phyloP scores from a whole-genome alignment of 1,140 invertebrate genomes.

The Megathymus violae region DNA sequence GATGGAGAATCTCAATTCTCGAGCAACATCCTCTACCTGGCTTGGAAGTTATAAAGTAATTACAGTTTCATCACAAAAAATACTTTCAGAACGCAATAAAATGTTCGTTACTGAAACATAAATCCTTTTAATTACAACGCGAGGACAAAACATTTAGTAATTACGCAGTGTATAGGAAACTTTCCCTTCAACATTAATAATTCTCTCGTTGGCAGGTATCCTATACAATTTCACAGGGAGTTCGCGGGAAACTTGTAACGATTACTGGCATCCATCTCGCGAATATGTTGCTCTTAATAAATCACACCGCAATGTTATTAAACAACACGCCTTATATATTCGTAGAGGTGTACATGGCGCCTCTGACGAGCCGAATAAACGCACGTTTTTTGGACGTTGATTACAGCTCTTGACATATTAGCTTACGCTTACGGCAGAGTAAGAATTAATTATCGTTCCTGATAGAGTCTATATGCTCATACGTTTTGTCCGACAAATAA shows the following conservation, averaged over 20 bases:
- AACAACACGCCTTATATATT: conserved; percentile 32
- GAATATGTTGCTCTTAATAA: conserved; percentile 45
- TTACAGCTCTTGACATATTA: too few relatives aligned
- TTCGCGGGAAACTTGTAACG: conserved; percentile 35
- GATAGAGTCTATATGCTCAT: too few relatives aligned
- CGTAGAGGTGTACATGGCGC: conserved; percentile 35
- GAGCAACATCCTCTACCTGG: neutral
- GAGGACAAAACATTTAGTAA: conserved; percentile 33
- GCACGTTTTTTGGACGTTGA: neutral
- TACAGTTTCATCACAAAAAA: conserved; percentile 6
- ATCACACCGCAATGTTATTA: conserved; percentile 45
- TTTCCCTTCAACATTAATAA: conserved; percentile 33
- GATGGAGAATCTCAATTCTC: neutral
- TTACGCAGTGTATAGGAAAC: conserved; percentile 24
- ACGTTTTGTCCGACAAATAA: too few relatives aligned
- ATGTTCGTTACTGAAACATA: conserved; percentile 5
- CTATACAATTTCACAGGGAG: conserved; percentile 34
- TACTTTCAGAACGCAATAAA: conserved; percentile 22
- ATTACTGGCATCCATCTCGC: conserved; percentile 43
- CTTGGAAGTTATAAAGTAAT: conserved; percentile 10
- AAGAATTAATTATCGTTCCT: too few relatives aligned
- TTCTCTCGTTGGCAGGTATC: conserved; percentile 30
- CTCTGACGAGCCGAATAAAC: conserved; percentile 9
- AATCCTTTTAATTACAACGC: conserved; percentile 26
- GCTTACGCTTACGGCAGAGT: too few relatives aligned